A percentile compares a stretch with the other conserved stretches of the same genome.
Evolutionary conservation across 2,888 invertebrate species (phyloP).

Genomic region (Melitaea athalia): DNA sequence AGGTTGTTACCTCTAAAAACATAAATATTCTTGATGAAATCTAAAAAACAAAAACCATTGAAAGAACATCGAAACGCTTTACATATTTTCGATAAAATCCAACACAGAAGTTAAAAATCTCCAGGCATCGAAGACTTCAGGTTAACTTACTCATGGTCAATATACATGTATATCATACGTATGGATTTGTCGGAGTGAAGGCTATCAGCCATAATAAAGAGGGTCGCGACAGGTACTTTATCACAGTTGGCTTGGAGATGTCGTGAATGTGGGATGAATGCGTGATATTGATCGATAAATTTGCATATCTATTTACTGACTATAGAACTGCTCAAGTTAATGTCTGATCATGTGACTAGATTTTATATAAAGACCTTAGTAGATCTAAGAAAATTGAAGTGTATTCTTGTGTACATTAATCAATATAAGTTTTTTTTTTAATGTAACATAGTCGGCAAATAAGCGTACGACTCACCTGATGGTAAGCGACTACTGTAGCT

Average conservation of each 20-base stretch:
- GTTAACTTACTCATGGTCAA: conserved; percentile 1
- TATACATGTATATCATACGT: conserved; percentile 3
- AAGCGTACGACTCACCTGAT: too few species aligned
- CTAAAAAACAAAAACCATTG: too few species aligned
- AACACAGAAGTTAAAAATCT: neutral
- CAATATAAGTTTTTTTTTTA: too few species aligned
- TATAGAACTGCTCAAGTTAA: neutral
- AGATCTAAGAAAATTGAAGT: too few species aligned
- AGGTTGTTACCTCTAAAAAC: neutral
- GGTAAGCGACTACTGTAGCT: too few species aligned
- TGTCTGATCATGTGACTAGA: neutral
- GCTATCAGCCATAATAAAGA: conserved; percentile 11
- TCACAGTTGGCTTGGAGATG: conserved; percentile 6
- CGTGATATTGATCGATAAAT: conserved; percentile 5
- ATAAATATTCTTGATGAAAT: too few species aligned
- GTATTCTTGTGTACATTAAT: too few species aligned
- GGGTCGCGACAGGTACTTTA: conserved; percentile 12
- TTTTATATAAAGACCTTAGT: neutral
- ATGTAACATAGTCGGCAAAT: too few species aligned
- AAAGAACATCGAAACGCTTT: too few species aligned
- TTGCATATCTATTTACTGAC: neutral
- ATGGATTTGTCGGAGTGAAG: conserved; percentile 1
- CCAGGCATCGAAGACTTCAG: neutral
- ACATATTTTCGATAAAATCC: neutral
- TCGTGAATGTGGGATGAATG: neutral